phyloP scores from a whole-genome alignment of 2,888 invertebrate genomes.

The Acleris holmiana region DNA sequence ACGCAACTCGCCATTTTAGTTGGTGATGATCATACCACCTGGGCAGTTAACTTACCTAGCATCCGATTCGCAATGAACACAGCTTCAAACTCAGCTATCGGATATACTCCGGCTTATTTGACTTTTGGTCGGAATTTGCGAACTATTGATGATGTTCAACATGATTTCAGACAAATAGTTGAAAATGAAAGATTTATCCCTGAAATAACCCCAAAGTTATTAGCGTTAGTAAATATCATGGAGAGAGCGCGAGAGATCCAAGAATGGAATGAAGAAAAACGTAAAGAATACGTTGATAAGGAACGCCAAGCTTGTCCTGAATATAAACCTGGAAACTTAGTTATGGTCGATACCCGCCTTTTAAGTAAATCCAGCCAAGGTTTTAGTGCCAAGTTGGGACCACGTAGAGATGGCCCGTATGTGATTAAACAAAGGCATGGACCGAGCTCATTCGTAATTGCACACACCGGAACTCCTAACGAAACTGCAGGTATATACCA shows the following conservation, averaged over 20 bases:
- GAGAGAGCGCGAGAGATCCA: conserved; percentile 3
- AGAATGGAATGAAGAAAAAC: conserved; percentile 4
- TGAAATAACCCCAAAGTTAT: conserved; percentile 2
- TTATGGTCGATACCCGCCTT: too few species aligned
- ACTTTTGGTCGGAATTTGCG: conserved; percentile 13
- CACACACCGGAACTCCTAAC: too few species aligned
- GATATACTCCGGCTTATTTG: conserved; percentile 6
- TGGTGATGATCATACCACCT: conserved; percentile 44
- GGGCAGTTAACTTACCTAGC: conserved; percentile 49
- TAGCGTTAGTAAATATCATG: background rate
- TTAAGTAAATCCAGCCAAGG: too few species aligned
- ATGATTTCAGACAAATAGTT: conserved; percentile 4
- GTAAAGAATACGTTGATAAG: conserved; percentile 1
- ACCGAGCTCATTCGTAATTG: too few species aligned
- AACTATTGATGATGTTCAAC: background rate
- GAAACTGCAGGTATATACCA: too few species aligned
- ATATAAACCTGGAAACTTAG: too few species aligned
- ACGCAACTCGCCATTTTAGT: conserved; percentile 38
- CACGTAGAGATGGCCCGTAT: too few species aligned
- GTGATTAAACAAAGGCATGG: too few species aligned
- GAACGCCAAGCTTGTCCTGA: too few species aligned
- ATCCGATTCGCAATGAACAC: conserved; percentile 62
- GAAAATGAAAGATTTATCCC: conserved; percentile 5
- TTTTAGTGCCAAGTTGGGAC: too few species aligned
- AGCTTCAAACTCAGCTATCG: conserved; percentile 38